Percentiles rank a stretch among this genome's conserved stretches.
phyloP scores from a whole-genome alignment of 2,888 invertebrate species.

The Drosophila aldrichi region DNA sequence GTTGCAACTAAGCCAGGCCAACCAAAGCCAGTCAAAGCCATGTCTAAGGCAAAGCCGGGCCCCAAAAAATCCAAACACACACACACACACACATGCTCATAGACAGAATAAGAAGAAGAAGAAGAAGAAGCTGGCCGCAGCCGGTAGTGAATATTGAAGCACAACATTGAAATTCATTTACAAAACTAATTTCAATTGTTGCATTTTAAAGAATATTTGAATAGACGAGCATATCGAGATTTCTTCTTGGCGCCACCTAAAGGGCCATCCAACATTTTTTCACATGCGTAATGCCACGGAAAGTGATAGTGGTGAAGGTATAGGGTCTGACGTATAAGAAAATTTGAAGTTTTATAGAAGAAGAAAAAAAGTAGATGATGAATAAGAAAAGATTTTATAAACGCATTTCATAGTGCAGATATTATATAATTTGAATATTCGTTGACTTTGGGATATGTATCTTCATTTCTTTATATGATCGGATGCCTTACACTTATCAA shows the following conservation, averaged over 20 bases:
- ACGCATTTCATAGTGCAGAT: neutral
- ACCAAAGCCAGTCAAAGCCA: constrained; percentile 48
- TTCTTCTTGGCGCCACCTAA: constrained; percentile 69
- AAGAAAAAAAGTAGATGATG: neutral
- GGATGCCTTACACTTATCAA: no score
- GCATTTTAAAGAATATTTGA: constrained; percentile 61
- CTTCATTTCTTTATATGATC: no score
- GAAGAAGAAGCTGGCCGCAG: constrained; percentile 40
- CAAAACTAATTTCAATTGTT: constrained; percentile 79
- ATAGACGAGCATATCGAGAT: constrained; percentile 45
- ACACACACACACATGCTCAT: constrained; percentile 2
- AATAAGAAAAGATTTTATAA: neutral
- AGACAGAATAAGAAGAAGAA: neutral
- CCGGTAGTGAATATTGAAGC: constrained; percentile 72
- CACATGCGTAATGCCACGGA: constrained; percentile 45
- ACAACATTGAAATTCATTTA: constrained; percentile 75
- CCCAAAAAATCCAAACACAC: constrained; percentile 38
- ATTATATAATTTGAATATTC: neutral
- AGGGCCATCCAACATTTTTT: constrained; percentile 53
- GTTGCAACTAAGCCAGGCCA: constrained; percentile 75
- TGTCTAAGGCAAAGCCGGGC: constrained; percentile 39
- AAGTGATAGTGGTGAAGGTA: constrained; percentile 63
- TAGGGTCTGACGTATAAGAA: constrained; percentile 9
- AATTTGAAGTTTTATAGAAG: neutral
- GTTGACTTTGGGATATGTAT: neutral